Conservation (phyloP, 1,140 invertebrate genomes). For the Drosophila parvula region DNA sequence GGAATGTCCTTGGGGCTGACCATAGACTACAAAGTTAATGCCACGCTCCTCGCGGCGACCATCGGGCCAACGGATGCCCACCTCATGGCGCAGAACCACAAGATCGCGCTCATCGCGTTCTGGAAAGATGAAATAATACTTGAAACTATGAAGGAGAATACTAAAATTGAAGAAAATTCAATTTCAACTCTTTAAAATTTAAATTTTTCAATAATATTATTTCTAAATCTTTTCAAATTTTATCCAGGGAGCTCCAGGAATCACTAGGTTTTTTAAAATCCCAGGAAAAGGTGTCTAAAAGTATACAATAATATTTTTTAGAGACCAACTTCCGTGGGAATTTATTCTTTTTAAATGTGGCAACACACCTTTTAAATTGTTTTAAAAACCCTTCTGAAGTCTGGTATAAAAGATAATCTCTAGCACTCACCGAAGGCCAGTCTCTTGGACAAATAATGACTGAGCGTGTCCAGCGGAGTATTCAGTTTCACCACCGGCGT, state of each 20-base stretch:
- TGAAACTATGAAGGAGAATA: background rate
- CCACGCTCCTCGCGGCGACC: constrained; percentile 92
- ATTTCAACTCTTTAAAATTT: background rate
- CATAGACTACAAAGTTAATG: constrained; percentile 97
- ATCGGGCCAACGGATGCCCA: constrained; percentile 96
- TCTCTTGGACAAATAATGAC: constrained; percentile 94
- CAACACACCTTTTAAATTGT: too few relatives aligned
- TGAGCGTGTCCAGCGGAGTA: constrained; percentile 96
- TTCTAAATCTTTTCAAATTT: too few relatives aligned
- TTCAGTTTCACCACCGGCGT: constrained; percentile 92
- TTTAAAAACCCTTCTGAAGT: too few relatives aligned
- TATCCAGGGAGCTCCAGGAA: too few relatives aligned
- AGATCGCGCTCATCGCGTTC: constrained; percentile 94
- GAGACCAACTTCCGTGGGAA: too few relatives aligned
- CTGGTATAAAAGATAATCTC: too few relatives aligned
- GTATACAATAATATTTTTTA: too few relatives aligned
- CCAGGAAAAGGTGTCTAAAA: too few relatives aligned
- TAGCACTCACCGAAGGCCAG: constrained; percentile 89
- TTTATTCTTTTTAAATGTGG: too few relatives aligned
- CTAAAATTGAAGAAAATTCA: constrained; percentile 4
- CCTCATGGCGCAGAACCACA: constrained; percentile 96
- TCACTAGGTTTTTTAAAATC: too few relatives aligned
- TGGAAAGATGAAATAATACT: constrained; percentile 35
- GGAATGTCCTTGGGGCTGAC: constrained; percentile 93
- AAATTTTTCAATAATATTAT: background rate